Evolutionary conservation across 2,888 invertebrate genomes (phyloP), one percentile per base, ranked within the genome.

Genomic region (Eilema griseolum): DNA sequence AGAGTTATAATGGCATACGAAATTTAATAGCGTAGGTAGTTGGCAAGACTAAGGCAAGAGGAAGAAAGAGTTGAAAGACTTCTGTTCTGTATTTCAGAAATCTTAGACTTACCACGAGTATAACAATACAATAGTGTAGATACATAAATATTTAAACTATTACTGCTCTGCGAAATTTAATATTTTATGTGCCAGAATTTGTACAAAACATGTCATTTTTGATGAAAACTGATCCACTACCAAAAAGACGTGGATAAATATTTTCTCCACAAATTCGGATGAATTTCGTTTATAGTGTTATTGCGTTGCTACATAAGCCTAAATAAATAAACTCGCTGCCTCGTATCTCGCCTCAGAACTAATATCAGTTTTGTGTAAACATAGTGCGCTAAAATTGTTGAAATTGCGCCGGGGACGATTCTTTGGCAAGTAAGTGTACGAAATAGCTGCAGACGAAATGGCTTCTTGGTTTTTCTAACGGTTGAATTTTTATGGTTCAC

Each of bases 331-430:
- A 72, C 79, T 81, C 76, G 71, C 76, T 74, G 74, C 71, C 78
- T 78, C 75, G 78, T 79, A 82, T 83, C 83, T 83, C 82, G 85
- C 79, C 83, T 83, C 82, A 83, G 83, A 89, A 88, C 88, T 90
- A 89, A 90, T 90, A 90, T 88, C 87, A 84, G 80, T 77, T 81
- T 82, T 84, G 83, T 82, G 84, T 83, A 88, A 87, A 90, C 86
- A 83, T 75, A 83, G 82, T 81, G 81, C 80, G 79, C 84, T 83
- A 76, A 87, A 89, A 89, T 86, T 83, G 86, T 83, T 84, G 83
- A 79, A 85, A 86, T 83, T 85, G 84, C 85, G 83, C 83, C 76
- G 76, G 68, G 69, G 72, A 82, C 83, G 76, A 83, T 85, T 85
- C 83, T 87, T 84, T 83, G 84, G 84, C 82, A 76, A 78, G 78